These are phyloP conservation scores for Spheniscus humboldti DNA, from an alignment of 2,797 vertebrate genomes.

Conservation along the genomic window DNA sequence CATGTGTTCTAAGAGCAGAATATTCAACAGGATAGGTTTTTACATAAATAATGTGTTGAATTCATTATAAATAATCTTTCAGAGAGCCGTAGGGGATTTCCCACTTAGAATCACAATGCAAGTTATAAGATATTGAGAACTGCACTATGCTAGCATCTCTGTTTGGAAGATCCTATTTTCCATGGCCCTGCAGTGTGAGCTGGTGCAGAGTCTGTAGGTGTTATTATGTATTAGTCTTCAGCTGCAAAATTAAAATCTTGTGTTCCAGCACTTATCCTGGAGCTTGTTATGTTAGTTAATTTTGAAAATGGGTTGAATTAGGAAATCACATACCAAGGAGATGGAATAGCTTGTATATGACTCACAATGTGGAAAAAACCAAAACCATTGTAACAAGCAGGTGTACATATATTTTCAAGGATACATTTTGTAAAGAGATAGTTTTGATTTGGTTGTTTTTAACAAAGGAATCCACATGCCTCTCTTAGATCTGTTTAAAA, in stretches of 20 bases:
- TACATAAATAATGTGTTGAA: slow-evolving; percentile 63
- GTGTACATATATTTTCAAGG: background rate
- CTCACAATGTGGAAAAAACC: background rate
- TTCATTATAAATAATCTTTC: slow-evolving; percentile 24
- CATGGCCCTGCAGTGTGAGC: background rate
- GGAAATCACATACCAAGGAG: background rate
- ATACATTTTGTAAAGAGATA: background rate
- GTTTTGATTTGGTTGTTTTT: background rate
- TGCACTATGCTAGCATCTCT: background rate
- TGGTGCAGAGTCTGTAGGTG: background rate
- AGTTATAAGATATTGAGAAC: background rate
- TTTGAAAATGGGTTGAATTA: background rate
- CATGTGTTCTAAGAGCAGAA: slow-evolving; percentile 19
- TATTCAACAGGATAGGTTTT: slow-evolving; percentile 58
- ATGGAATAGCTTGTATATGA: background rate
- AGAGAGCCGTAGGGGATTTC: slow-evolving; percentile 27
- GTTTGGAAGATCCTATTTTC: slow-evolving; percentile 38
- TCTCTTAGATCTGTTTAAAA: background rate
- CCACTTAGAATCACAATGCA: slow-evolving; percentile 44
- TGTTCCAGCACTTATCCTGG: background rate
- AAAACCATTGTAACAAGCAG: background rate
- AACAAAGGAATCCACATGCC: background rate
- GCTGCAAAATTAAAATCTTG: background rate
- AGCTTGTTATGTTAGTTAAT: background rate
- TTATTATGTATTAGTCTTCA: background rate